These are phyloP conservation scores for Patagioenas fasciata DNA, from an alignment of 2,113 vertebrate genomes.

Conservation along the genomic window DNA sequence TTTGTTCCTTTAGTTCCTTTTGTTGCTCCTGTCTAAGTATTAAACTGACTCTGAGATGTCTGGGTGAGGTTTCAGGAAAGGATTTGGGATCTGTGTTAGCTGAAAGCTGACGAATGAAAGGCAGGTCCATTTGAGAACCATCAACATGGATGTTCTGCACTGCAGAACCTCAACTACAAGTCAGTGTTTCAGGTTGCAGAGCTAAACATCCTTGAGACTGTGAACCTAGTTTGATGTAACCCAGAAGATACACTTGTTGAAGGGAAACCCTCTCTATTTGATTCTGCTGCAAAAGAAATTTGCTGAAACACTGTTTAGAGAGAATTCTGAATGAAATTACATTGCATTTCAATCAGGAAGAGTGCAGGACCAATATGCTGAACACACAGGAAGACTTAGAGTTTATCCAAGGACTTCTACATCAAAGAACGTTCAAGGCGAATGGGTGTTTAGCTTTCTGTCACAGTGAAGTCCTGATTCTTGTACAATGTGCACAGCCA, in stretches of 20 bases:
- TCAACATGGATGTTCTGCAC: fast-evolving
- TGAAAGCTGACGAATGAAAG: background rate
- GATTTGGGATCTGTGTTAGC: background rate
- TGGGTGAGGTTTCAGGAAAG: background rate
- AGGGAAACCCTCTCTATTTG: background rate
- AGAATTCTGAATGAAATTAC: background rate
- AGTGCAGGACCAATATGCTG: background rate
- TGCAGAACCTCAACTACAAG: background rate
- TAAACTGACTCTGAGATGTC: background rate
- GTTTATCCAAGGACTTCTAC: background rate
- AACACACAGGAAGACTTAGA: background rate
- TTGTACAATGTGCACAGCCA: background rate
- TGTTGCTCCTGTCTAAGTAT: background rate
- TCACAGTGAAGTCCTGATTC: background rate
- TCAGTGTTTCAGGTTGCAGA: background rate
- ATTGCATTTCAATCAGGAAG: background rate
- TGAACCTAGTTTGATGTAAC: background rate
- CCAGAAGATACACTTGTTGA: background rate
- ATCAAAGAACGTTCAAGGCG: background rate
- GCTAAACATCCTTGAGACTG: background rate
- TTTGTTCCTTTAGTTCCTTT: background rate
- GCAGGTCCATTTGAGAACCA: background rate
- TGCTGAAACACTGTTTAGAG: background rate
- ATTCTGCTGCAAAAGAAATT: background rate
- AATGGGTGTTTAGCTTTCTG: background rate